These are phyloP conservation scores for Ditylenchus weischeri DNA, from an alignment of 2,888 invertebrate species.

Conservation along the genomic window DNA sequence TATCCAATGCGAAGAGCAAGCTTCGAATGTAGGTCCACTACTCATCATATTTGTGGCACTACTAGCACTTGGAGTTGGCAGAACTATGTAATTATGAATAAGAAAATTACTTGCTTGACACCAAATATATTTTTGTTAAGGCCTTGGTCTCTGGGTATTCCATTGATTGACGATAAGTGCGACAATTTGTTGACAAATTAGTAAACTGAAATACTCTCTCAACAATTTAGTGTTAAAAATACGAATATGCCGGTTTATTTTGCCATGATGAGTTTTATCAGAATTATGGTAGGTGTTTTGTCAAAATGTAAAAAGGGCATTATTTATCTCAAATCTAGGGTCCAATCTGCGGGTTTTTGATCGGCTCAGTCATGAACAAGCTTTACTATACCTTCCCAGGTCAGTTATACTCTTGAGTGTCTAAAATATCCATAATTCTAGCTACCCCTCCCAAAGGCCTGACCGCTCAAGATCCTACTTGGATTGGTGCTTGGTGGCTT, in stretches of 20 bases:
- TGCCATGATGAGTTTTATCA: constrained; percentile 55
- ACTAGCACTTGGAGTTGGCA: constrained; percentile 55
- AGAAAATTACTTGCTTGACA: constrained; percentile 18
- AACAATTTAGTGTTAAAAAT: constrained; percentile 42
- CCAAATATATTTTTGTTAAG: constrained; percentile 23
- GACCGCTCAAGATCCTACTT: constrained; percentile 58
- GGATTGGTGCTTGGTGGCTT: constrained; percentile 64
- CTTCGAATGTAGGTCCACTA: constrained; percentile 48
- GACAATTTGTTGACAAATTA: too few species aligned
- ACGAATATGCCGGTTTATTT: constrained; percentile 57
- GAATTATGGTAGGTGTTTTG: constrained; percentile 39
- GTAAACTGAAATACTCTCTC: too few species aligned
- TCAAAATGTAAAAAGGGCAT: too few species aligned
- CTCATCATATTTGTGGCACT: constrained; percentile 53
- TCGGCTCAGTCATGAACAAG: constrained; percentile 54
- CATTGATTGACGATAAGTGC: constrained; percentile 57
- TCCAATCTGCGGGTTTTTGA: constrained; percentile 57
- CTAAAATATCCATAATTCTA: constrained; percentile 2
- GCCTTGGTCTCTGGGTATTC: constrained; percentile 57
- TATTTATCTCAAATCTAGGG: constrained; percentile 30
- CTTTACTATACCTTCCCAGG: constrained; percentile 47
- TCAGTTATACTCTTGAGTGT: constrained; percentile 1
- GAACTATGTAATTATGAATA: constrained; percentile 45
- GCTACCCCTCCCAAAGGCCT: constrained; percentile 34
- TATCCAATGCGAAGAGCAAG: constrained; percentile 42